Conservation (phyloP, 2,797 vertebrate species). For the Labeo calbasu region DNA sequence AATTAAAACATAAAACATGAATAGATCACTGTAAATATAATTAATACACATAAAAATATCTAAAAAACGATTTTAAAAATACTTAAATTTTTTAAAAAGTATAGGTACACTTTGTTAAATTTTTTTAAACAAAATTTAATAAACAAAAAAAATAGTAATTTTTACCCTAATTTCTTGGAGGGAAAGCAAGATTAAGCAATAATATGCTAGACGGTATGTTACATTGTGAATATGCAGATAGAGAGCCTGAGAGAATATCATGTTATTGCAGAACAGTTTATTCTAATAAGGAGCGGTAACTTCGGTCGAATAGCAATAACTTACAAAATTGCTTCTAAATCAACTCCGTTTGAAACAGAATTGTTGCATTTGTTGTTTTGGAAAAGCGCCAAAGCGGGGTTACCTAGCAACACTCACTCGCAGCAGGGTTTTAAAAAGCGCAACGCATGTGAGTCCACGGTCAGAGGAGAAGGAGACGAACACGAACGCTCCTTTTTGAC, state of each 20-base stretch:
- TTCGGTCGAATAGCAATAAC: neutral
- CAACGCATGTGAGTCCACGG: slow-evolving; percentile 26
- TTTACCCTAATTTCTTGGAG: neutral
- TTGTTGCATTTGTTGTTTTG: slow-evolving; percentile 22
- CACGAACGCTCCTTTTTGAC: slow-evolving; percentile 46
- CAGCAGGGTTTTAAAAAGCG: slow-evolving; percentile 55
- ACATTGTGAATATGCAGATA: neutral
- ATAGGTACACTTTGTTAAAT: no score
- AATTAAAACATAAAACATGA: neutral
- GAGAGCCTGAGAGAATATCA: neutral
- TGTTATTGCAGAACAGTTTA: neutral
- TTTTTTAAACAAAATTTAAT: neutral
- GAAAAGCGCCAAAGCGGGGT: slow-evolving; percentile 65
- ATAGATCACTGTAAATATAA: neutral
- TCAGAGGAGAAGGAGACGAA: slow-evolving; percentile 50
- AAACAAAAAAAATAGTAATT: no score
- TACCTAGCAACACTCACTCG: slow-evolving; percentile 66
- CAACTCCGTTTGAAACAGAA: slow-evolving; percentile 70
- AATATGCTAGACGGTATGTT: neutral
- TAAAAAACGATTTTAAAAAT: neutral
- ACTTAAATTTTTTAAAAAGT: neutral
- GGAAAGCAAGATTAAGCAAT: neutral
- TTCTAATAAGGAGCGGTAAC: neutral
- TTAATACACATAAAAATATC: neutral
- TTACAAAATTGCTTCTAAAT: slow-evolving; percentile 12